Percentiles rank a stretch among this genome's conserved stretches.
Evolutionary conservation across 2,113 vertebrate genomes (phyloP).

Genomic region (Micromys minutus): DNA sequence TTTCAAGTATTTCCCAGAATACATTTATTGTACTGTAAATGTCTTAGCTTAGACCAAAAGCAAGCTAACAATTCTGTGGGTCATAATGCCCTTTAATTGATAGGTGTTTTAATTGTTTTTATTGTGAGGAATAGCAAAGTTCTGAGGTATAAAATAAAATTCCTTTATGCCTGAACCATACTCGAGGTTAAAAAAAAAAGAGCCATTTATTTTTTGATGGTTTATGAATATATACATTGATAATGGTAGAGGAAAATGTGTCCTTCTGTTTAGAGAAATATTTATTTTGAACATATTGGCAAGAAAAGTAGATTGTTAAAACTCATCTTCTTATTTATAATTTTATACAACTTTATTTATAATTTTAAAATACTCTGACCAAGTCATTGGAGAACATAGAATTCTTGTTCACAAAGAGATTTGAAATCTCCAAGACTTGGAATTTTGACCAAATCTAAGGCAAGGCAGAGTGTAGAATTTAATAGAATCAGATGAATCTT

Average conservation of each 20-base stretch:
- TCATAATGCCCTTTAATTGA: conserved; percentile 10
- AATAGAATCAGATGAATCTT: not conserved
- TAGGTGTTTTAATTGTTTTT: conserved; percentile 1
- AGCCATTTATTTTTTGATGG: not conserved
- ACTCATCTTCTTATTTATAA: not conserved
- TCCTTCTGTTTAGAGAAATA: not conserved
- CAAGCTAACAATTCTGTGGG: not conserved
- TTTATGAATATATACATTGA: not conserved
- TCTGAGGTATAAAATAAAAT: not conserved
- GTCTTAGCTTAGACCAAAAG: conserved; percentile 22
- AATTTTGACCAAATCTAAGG: not conserved
- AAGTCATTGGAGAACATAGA: not conserved
- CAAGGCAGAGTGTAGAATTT: not conserved
- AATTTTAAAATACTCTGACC: not conserved
- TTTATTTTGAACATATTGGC: not conserved
- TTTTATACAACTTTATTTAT: not conserved
- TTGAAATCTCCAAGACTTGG: not conserved
- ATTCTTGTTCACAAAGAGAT: not conserved
- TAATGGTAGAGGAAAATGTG: not conserved
- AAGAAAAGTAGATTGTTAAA: not conserved
- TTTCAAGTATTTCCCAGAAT: conserved; percentile 63
- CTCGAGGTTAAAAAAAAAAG: not conserved
- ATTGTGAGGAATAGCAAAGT: not conserved
- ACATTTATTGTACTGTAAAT: conserved; percentile 52
- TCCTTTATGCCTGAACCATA: not conserved